phyloP scores from a whole-genome alignment of 2,797 vertebrate species.

The Ceryle rudis region DNA sequence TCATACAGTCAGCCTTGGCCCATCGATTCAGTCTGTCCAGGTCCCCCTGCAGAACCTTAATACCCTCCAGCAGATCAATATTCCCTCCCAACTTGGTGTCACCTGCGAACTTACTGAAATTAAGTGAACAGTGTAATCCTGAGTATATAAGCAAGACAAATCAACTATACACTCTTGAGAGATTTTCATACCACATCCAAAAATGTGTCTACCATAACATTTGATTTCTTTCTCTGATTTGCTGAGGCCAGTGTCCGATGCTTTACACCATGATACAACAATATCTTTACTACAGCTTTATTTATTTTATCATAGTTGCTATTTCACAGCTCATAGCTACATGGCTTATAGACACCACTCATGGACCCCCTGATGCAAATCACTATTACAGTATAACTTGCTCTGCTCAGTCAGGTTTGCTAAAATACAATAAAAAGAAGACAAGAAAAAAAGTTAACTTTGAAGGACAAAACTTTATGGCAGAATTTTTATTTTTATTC shows the following conservation, averaged over 20 bases:
- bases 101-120: background rate
- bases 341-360: background rate
- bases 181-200: background rate
- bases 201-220: background rate
- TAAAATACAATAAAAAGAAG: background rate
- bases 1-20: no score
- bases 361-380: fast-evolving
- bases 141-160: background rate
- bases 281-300: background rate
- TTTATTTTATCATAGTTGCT: background rate
- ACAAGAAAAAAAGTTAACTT: background rate
- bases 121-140: background rate
- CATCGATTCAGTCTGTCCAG: no score
- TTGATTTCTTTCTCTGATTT: background rate
- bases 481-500: background rate
- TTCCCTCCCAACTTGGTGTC: no score
- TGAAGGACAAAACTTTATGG: background rate
- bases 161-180: background rate
- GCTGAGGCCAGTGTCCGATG: background rate
- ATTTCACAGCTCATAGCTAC: background rate
- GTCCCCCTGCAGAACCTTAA: no score
- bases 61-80: no score
- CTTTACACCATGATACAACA: background rate
- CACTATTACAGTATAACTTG: background rate
- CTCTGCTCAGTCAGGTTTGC: background rate